These are phyloP conservation scores for Patella ulyssiponensis DNA, from an alignment of 2,888 invertebrate genomes.

Conservation along the genomic window DNA sequence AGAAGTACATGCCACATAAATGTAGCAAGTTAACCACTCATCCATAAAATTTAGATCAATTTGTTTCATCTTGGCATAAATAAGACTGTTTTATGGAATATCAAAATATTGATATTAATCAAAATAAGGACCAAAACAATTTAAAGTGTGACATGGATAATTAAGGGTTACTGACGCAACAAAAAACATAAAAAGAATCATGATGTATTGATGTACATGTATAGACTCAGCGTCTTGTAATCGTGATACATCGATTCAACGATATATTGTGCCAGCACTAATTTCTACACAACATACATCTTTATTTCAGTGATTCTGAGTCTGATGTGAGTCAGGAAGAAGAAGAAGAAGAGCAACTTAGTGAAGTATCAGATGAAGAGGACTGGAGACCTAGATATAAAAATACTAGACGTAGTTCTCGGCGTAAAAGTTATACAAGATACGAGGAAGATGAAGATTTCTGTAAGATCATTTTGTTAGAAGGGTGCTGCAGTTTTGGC, in stretches of 20 bases:
- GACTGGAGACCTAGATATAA: constrained; percentile 28
- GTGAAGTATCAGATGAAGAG: constrained; percentile 36
- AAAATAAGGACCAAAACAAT: too few species aligned
- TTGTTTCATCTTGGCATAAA: too few species aligned
- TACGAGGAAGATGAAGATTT: constrained; percentile 46
- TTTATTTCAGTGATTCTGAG: constrained; percentile 36
- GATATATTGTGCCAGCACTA: background rate
- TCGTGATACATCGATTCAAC: too few species aligned
- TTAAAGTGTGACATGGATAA: background rate
- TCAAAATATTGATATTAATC: too few species aligned
- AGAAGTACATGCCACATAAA: background rate
- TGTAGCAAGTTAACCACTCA: too few species aligned
- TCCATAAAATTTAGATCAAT: too few species aligned
- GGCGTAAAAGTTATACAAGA: background rate
- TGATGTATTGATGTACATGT: too few species aligned
- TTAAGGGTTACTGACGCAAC: background rate
- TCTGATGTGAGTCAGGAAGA: constrained; percentile 40
- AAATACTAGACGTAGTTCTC: background rate
- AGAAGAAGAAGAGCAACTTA: constrained; percentile 38
- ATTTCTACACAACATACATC: background rate
- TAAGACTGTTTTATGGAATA: too few species aligned
- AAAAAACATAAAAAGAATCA: background rate
- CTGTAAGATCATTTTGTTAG: constrained; percentile 18
- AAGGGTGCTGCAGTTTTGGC: too few species aligned
- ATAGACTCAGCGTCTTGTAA: background rate